phyloP scores from a whole-genome alignment of 2,888 invertebrate species.

The Petrolisthes manimaculis region DNA sequence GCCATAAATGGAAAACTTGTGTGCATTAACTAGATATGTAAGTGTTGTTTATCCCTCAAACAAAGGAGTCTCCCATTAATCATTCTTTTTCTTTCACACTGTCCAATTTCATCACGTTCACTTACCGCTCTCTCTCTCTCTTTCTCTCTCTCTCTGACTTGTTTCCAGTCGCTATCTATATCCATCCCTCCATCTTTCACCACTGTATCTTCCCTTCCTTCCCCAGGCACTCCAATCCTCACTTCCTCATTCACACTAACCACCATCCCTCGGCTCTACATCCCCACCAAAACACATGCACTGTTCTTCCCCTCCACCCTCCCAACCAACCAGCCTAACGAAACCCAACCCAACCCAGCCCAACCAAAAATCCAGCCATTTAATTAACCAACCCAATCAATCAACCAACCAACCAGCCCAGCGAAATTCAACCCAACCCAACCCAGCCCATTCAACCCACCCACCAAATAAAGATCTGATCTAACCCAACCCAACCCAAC shows the following conservation, averaged over 20 bases:
- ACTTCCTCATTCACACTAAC: not conserved
- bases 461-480: too few species aligned
- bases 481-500: too few species aligned
- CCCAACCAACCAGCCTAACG: not conserved
- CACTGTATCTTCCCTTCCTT: not conserved
- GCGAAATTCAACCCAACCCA: too few species aligned
- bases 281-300: not conserved
- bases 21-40: constrained; percentile 25
- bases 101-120: not conserved
- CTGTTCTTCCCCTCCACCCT: not conserved
- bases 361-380: too few species aligned
- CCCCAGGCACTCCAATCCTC: not conserved
- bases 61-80: not conserved
- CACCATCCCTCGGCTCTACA: not conserved
- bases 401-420: not conserved
- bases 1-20: not conserved
- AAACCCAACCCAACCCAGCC: too few species aligned
- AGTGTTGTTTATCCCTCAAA: constrained; percentile 3
- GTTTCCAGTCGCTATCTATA: not conserved
- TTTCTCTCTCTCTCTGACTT: constrained; percentile 19
- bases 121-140: constrained; percentile 29
- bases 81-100: not conserved
- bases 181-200: constrained; percentile 1
- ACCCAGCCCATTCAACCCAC: too few species aligned
- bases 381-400: too few species aligned